Evolutionary conservation across 2,888 invertebrate genomes (phyloP), one percentile per base, ranked within the genome.

Genomic region (Schizaphis graminum): DNA sequence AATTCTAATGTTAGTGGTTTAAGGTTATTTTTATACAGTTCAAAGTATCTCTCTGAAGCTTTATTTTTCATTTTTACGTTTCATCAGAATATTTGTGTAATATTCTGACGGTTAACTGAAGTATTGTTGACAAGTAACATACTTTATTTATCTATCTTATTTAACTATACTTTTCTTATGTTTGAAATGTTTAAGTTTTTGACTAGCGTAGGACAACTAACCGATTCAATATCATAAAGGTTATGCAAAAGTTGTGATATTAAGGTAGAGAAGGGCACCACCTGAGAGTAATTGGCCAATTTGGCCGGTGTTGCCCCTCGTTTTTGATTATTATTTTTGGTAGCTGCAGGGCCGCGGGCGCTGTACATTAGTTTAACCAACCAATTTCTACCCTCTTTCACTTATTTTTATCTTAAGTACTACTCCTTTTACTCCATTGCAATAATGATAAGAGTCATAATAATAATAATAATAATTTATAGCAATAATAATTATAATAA

Each of bases 231-330:
- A 91, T 91, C 91, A 84, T 77, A 84, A 91, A 91, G 57, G 57
- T 47, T 57, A 56, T 87, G 87, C 87, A 67, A 67, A 92, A 92
- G 86, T 87, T 67, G 85, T 10, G 44, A 41, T 85, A 93, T 93
- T 93, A 90, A 44, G 56, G 53, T 11, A 28, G 84, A 44, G 84
- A 89, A 28, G 89, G 24, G 57, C 93, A 57, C 93, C 93, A 93
- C 93, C 93, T 93, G 93, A 93, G 84, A 93, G 90, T 93, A 93
- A 93, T 93, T 93, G 93, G 93, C 89, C 93, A 93, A 93, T 93
- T 93, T 85, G 24, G 89, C 57, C 85, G 89, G 84, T 87, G 92
- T 92, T 92, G 44, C 49, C 61, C 61, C 41, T 49, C 35, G 87
- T 90, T 92, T 92, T 89, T 89, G 49, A 89, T 93, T 89, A 44